phyloP scores from a whole-genome alignment of 30 jellyfish, hydroid and myxozoan species.

The Rhopilema esculentum region DNA sequence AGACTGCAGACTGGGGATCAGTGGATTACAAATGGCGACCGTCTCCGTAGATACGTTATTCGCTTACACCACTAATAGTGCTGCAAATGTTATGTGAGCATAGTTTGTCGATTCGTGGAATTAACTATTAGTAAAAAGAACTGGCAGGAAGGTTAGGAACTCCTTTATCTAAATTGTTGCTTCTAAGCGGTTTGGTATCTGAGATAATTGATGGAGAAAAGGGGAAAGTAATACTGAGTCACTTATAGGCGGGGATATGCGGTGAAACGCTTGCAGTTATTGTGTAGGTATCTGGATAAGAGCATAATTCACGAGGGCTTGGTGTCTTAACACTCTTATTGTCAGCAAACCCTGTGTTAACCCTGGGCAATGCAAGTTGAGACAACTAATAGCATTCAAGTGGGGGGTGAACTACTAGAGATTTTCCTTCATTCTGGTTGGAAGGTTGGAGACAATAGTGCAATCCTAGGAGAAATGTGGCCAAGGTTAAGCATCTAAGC shows the following conservation, averaged over 20 bases:
- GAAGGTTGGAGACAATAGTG: neutral
- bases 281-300: conserved; percentile 41
- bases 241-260: conserved; percentile 51
- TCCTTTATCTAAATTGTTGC: conserved; percentile 13
- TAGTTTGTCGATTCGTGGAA: neutral
- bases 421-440: neutral
- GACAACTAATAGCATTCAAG: neutral
- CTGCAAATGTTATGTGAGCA: neutral
- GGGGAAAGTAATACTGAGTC: conserved; percentile 1
- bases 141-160: conserved; percentile 43
- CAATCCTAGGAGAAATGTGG: neutral
- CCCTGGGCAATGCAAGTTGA: neutral
- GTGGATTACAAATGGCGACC: conserved; percentile 69
- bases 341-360: neutral
- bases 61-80: conserved; percentile 7
- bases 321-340: conserved; percentile 1
- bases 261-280: conserved; percentile 11
- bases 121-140: conserved; percentile 12
- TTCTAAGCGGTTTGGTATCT: conserved; percentile 18
- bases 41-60: conserved; percentile 10
- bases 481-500: neutral
- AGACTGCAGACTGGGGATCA: conserved; percentile 30
- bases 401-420: neutral
- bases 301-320: conserved; percentile 37
- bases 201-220: neutral